A percentile compares a stretch with the other conserved stretches of the same genome.
Conservation (phyloP, 2,888 invertebrate genomes). For the Latrodectus elegans region DNA sequence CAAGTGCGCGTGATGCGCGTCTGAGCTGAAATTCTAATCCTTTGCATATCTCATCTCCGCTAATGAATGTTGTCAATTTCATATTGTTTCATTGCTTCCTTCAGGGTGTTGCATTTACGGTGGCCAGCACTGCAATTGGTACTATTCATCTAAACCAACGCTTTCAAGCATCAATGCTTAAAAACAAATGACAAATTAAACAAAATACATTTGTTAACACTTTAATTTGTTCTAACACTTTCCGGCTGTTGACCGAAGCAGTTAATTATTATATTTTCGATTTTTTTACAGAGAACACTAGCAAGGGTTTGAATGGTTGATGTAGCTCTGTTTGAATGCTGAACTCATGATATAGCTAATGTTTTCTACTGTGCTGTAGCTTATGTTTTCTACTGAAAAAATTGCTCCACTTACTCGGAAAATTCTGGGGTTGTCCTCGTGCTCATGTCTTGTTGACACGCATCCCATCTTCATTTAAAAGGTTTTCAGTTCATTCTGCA, state of each 20-base stretch:
- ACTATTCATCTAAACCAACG: neutral
- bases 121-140: too few species aligned
- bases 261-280: neutral
- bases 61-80: neutral
- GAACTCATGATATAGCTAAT: neutral
- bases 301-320: neutral
- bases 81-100: neutral
- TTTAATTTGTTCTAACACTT: neutral
- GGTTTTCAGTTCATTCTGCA: constrained; percentile 28
- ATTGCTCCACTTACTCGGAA: constrained; percentile 41
- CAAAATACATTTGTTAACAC: neutral
- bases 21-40: neutral
- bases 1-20: neutral
- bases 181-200: neutral
- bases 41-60: neutral
- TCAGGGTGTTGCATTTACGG: neutral
- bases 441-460: constrained; percentile 51
- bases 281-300: neutral
- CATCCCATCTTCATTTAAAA: constrained; percentile 63
- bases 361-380: neutral
- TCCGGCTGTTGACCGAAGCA: neutral
- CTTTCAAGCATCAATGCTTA: neutral
- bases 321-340: neutral
- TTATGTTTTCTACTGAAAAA: neutral
- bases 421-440: constrained; percentile 58